Base-by-base conservation (phyloP, 1,140 invertebrate species). In the Eurytemora carolleeae region DNA sequence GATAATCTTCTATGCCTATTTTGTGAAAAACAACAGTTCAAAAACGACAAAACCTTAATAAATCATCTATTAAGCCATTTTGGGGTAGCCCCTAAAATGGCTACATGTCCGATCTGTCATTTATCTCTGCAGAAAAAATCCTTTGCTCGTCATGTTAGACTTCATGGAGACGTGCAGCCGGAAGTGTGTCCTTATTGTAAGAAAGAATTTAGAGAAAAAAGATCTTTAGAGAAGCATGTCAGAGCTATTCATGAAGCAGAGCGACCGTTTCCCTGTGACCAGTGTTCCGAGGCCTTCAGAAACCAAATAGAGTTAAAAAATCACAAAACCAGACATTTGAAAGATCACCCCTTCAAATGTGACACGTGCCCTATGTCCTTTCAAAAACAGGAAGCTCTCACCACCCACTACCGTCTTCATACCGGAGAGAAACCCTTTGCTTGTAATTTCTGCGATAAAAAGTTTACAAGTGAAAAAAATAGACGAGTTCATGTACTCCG, bases 71-170 rank as follows among this genome's bases (percentile, higher is more conserved):
- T 62, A 15, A 56, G 57, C 24, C 60, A 62, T 25, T 62, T 62
- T 56, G 60, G 60, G 16, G 60, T 62, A n/a, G 24, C 60, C 3
- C 60, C 60, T 12, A 62, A 62, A 26, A 62, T 62, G 60, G 60
- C 60, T 18, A 22, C 17, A 19, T 62, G 60, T 57, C 60, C 60
- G 1, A 25, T 57, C 17, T 62, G 60, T 57, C 53, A 54, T 7
- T 20, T 62, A 2, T 58, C 60, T 2, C 20, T 62, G 3, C 60
- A 62, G 23, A 62, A 62, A 18, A 62, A 62, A 25, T 58, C 52
- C 23, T 62, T 58, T 31, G 60, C 60, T 31, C 53, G 60, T 16
- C 60, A 62, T 57, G 22, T 57, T 3, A 24, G 60, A 15, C 24
- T 62, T 20, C 60, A 62, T 31, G 60, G 60, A 1, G 25, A 62